Evolutionary conservation across 2,888 invertebrate species (phyloP).

Genomic region (Aethes cnicana): DNA sequence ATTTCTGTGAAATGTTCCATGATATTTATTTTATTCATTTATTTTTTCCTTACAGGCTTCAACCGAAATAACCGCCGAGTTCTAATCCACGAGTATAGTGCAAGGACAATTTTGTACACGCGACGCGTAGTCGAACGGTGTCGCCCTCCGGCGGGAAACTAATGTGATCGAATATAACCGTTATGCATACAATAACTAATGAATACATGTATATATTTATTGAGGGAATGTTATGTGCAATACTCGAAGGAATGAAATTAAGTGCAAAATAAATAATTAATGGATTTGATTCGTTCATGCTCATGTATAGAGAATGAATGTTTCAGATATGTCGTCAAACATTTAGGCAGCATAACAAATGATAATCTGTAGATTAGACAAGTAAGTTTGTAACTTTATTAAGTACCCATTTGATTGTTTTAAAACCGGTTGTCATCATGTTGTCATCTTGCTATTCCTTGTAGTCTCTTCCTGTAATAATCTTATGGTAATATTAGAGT

Average conservation of each 20-base stretch:
- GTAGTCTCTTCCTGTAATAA: constrained; percentile 65
- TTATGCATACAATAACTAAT: constrained; percentile 45
- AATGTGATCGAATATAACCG: constrained; percentile 27
- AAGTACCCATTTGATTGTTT: constrained; percentile 49
- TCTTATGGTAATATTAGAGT: constrained; percentile 56
- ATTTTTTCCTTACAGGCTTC: constrained; percentile 46
- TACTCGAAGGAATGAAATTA: constrained; percentile 53
- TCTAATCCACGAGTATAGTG: constrained; percentile 50
- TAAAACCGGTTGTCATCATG: constrained; percentile 46
- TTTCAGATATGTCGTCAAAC: constrained; percentile 41
- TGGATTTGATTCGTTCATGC: constrained; percentile 48
- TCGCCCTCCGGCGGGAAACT: constrained; percentile 33
- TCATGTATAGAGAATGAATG: constrained; percentile 49
- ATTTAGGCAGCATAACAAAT: constrained; percentile 49
- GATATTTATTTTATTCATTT: too few species aligned
- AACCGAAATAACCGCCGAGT: constrained; percentile 60
- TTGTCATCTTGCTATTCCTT: constrained; percentile 52
- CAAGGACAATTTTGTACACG: constrained; percentile 41
- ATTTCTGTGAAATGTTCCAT: too few species aligned
- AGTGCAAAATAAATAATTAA: constrained; percentile 44
- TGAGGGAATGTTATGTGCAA: constrained; percentile 64
- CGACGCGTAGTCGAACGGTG: constrained; percentile 23
- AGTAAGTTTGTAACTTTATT: constrained; percentile 42
- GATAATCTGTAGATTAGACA: constrained; percentile 45
- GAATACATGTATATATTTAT: constrained; percentile 57